phyloP scores from a whole-genome alignment of 2,888 invertebrate species.

The Patella depressa region DNA sequence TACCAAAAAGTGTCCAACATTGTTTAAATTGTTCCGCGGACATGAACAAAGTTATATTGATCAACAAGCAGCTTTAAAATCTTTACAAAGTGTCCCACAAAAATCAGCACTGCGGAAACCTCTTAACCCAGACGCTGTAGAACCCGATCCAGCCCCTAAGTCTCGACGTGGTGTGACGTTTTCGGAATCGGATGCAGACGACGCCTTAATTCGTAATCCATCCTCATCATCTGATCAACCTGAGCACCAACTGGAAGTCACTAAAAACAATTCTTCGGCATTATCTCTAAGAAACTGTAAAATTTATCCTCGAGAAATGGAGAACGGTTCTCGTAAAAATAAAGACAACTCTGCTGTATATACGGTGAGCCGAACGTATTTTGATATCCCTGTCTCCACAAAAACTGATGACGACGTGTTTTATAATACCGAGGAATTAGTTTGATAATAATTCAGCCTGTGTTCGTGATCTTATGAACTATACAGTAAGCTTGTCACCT shows the following conservation, averaged over 20 bases:
- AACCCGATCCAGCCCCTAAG: not conserved
- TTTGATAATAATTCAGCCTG: too few species aligned
- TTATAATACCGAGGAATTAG: not conserved
- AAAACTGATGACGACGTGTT: not conserved
- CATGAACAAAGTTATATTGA: constrained; percentile 13
- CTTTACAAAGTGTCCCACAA: constrained; percentile 16
- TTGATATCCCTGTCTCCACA: not conserved
- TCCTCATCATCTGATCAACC: constrained; percentile 10
- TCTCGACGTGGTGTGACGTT: constrained; percentile 16
- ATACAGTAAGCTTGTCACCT: too few species aligned
- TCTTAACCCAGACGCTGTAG: not conserved
- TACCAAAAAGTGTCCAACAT: constrained; percentile 13
- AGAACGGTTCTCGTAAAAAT: not conserved
- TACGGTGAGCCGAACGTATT: not conserved
- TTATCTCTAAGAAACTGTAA: constrained; percentile 22
- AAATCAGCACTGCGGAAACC: constrained; percentile 21
- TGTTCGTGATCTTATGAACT: too few species aligned
- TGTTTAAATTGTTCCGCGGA: constrained; percentile 14
- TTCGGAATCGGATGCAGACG: constrained; percentile 12
- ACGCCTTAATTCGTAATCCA: not conserved
- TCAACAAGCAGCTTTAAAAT: constrained; percentile 15
- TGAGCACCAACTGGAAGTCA: not conserved
- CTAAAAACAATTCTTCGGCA: constrained; percentile 5
- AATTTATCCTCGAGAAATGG: constrained; percentile 16
- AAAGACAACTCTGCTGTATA: not conserved